Conservation (phyloP, 1,140 invertebrate species). For the Ceratina australensis region DNA sequence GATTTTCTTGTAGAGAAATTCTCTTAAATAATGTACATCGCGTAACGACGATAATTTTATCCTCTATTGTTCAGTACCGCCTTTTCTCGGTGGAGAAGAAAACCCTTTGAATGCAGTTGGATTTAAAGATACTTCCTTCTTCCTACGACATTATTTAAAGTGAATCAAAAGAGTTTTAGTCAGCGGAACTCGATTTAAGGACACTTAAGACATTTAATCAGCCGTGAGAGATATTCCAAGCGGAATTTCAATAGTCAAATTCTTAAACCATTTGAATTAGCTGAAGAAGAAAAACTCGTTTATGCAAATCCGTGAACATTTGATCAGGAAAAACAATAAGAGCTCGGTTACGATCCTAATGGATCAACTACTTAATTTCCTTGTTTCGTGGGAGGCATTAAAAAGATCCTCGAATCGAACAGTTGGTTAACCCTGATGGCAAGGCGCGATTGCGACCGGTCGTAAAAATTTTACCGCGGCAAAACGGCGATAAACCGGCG, state of each 20-base stretch:
- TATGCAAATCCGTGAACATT: too few relatives aligned
- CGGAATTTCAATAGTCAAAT: neutral
- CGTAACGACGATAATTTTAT: too few relatives aligned
- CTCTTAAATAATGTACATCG: too few relatives aligned
- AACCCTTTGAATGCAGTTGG: neutral
- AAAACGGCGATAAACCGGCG: slow-evolving; percentile 53
- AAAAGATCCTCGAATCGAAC: neutral
- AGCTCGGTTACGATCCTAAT: too few relatives aligned
- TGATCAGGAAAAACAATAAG: too few relatives aligned
- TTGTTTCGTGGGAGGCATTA: neutral
- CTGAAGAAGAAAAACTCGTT: too few relatives aligned
- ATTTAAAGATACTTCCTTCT: slow-evolving; percentile 13
- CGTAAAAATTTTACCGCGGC: slow-evolving; percentile 36
- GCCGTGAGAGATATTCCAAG: neutral
- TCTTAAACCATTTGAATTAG: too few relatives aligned
- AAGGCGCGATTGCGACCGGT: slow-evolving; percentile 3
- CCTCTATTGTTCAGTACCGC: too few relatives aligned
- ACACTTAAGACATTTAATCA: slow-evolving; percentile 10
- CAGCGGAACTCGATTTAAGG: slow-evolving; percentile 28
- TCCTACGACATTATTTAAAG: slow-evolving; percentile 24
- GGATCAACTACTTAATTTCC: too few relatives aligned
- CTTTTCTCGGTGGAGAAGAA: neutral
- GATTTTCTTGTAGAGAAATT: too few relatives aligned
- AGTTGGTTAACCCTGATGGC: neutral
- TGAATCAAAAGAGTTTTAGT: slow-evolving; percentile 19